Base-by-base conservation (phyloP, 2,888 invertebrate genomes). In the Nemotelus pantherinus region DNA sequence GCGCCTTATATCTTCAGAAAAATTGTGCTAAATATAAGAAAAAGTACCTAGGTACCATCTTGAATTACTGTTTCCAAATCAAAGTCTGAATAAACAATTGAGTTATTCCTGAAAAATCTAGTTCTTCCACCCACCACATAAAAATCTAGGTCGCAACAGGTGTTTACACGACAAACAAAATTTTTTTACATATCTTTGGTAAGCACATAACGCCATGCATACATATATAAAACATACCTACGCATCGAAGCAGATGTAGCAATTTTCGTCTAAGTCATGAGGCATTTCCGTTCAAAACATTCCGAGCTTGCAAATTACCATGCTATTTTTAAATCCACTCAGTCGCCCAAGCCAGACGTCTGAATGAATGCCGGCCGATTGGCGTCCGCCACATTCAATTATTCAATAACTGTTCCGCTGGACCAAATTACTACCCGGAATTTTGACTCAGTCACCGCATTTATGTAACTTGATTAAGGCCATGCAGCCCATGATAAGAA, bases 381-480 rank as follows among this genome's bases (percentile, higher is more conserved):
- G 39, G 57, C 57, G 57, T 43, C 67, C 47, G 47, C 70, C 53
- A 9, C 55, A 47, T 50, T 63, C 74, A 74, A 74, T 74, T 74
- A 50, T 9, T 47, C 57, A 45, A 74, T 74, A 63, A 74, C 74
- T 74, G 74, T 74, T 7, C 47, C 39, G 43, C 39, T 60, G 74
- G 63, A 74, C 74, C 60, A 60, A 74, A 74, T 63, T 63, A 48
- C 50, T 74, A 43, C 47, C 47, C 60, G 48, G 74, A 74, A 74
- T 74, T 74, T 74, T 43, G n/a, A 45, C 41, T 41, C 48, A 74
- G 60, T 74, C 74, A 74, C 63, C 74, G 39, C 41, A 43, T 74
- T 74, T 74, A 74, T 55, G 74, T 74, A 74, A 74, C 63, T 63
- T 48, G 44, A 48, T 48, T 55, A 70, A 55, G 70, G 70, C 55